Evolutionary conservation across 2,888 invertebrate genomes (phyloP), one percentile per base, ranked within the genome.

Genomic region (Hypomecis punctinalis): DNA sequence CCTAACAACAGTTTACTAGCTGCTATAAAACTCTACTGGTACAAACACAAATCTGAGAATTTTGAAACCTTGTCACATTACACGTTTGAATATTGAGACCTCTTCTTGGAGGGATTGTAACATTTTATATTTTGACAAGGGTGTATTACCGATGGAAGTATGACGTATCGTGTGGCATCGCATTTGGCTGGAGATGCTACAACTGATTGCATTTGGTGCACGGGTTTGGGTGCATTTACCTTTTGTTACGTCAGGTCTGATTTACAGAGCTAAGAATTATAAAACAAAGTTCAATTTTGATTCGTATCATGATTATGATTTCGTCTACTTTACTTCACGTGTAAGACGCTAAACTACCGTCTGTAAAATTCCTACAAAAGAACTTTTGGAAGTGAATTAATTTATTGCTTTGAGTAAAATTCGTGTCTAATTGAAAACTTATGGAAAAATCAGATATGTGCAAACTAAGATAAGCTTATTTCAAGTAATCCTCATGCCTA

Each of bases 221-320:
- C 56, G 54, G 42, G 51, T 52, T 61, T 56, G 68, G 63, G 71
- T 69, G 66, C 69, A 68, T 68, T 69, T 67, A 67, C 69, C 71
- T 65, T 45, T 56, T 6, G 37, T 8, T 46, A 61, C 67, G 64
- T 66, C 66, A 64, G 39, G 13, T 52, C 58, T 46, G 53, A 53
- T 48, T 13, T 57, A 49, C 54, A 37, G 43, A 49, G 39, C 37
- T 39, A 56, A 46, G 47, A 62, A 40, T 40, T 52, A 52, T n/a
- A 9, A 8, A 37, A 8, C 5, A 11, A 37, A 5, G 5, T 23
- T n/a, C n/a, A 23, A 51, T 39, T 51, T 51, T 9, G n/a, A n/a
- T n/a, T n/a, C n/a, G n/a, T n/a, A n/a, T n/a, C n/a, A n/a, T n/a
- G n/a, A n/a, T n/a, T n/a, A n/a, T n/a, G n/a, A n/a, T n/a, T n/a